Conservation (phyloP, 2,888 invertebrate species). For the Dasypogon diadema region DNA sequence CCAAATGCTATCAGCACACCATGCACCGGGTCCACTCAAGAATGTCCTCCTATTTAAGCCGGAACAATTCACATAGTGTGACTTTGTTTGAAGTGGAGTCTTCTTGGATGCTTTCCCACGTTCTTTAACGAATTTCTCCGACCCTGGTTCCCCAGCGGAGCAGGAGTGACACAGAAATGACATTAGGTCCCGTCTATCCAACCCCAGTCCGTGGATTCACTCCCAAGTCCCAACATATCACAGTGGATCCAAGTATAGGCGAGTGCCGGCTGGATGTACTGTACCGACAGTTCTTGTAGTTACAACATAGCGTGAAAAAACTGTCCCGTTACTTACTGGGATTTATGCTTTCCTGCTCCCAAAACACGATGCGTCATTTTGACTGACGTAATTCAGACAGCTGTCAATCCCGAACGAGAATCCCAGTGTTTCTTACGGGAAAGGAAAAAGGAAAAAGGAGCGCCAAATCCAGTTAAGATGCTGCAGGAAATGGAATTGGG, state of each 20-base stretch:
- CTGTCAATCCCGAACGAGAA: constrained; percentile 64
- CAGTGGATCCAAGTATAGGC: too few relatives aligned
- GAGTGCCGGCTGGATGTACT: neutral
- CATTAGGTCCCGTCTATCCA: neutral
- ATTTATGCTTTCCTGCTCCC: constrained; percentile 68
- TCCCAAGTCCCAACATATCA: constrained; percentile 5
- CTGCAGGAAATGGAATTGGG: neutral
- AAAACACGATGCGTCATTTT: constrained; percentile 70
- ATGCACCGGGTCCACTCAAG: neutral
- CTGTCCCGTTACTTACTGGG: constrained; percentile 58
- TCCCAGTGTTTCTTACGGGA: neutral
- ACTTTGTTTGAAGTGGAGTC: neutral
- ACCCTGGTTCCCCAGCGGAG: constrained; percentile 7
- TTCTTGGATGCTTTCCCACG: neutral
- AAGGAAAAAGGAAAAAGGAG: neutral
- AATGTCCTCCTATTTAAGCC: neutral
- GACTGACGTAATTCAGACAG: constrained; percentile 70
- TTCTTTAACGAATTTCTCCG: neutral
- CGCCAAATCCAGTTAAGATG: neutral
- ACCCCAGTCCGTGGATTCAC: too few relatives aligned
- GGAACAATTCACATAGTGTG: neutral
- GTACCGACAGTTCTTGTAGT: constrained; percentile 12
- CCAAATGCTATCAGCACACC: too few relatives aligned
- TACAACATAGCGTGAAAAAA: constrained; percentile 9
- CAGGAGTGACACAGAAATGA: neutral